phyloP scores from a whole-genome alignment of 2,888 invertebrate species.

The Eilema sororculum region DNA sequence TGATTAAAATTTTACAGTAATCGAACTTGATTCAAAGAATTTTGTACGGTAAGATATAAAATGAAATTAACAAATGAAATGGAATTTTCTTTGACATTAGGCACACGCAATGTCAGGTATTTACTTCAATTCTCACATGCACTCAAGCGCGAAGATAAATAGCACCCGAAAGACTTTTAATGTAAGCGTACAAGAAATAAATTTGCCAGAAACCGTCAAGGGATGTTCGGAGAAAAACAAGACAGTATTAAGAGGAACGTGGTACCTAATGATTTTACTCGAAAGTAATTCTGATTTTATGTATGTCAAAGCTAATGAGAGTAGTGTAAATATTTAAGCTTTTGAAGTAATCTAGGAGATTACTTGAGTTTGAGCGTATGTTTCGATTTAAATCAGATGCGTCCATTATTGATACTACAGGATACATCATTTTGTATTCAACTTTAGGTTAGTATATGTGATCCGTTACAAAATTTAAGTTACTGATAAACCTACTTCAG shows the following conservation, averaged over 20 bases:
- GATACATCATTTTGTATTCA: not conserved
- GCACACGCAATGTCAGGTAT: constrained; percentile 37
- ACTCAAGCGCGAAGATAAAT: constrained; percentile 50
- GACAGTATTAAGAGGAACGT: constrained; percentile 13
- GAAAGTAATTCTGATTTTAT: constrained; percentile 10
- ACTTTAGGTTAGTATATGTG: too few species aligned
- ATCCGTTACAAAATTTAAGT: too few species aligned
- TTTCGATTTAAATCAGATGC: not conserved
- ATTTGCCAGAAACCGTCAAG: constrained; percentile 48
- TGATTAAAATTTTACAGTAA: not conserved
- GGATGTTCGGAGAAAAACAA: constrained; percentile 37
- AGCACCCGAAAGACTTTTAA: constrained; percentile 48
- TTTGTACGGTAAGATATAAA: not conserved
- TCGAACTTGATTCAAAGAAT: not conserved
- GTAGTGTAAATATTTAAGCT: not conserved
- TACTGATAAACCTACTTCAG: not conserved
- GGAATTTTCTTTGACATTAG: constrained; percentile 38
- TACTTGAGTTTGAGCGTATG: not conserved
- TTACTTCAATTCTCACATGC: constrained; percentile 40
- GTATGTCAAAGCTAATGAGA: constrained; percentile 1
- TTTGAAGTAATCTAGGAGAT: not conserved
- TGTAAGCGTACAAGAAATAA: constrained; percentile 52
- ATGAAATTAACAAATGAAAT: constrained; percentile 25
- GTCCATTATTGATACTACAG: too few species aligned
- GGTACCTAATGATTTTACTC: constrained; percentile 28